Evolutionary conservation across 2,797 vertebrate genomes (phyloP).

Genomic region (Lophius americanus): DNA sequence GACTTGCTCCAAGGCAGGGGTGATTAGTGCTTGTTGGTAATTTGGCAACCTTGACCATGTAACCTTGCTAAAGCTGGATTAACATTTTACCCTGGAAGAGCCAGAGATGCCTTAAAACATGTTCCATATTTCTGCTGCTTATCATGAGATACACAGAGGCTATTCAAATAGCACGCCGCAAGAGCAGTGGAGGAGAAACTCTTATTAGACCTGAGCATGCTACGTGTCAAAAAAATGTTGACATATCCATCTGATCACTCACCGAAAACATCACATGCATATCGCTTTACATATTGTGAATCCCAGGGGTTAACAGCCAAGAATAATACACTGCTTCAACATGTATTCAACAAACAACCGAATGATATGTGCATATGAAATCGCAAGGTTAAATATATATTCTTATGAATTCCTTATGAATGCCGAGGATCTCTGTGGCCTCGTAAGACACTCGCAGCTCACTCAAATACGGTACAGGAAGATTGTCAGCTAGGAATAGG

Average conservation of each 20-base stretch:
- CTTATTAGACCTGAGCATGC: conserved; percentile 74
- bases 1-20: conserved; percentile 74
- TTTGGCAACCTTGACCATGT: conserved; percentile 83
- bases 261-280: conserved; percentile 40
- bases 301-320: conserved; percentile 9
- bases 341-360: background rate
- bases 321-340: conserved; percentile 2
- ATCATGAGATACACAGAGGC: conserved; percentile 69
- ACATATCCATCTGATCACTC: conserved; percentile 61
- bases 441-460: no score
- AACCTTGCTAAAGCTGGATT: conserved; percentile 82
- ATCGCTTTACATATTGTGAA: conserved; percentile 46
- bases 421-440: no score
- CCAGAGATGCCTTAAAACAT: conserved; percentile 80
- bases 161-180: conserved; percentile 66
- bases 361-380: no score
- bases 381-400: no score
- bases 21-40: conserved; percentile 81
- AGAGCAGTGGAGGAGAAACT: conserved; percentile 76
- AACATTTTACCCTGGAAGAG: conserved; percentile 79
- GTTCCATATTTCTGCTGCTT: conserved; percentile 72
- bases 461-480: no score
- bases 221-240: conserved; percentile 70
- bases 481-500: no score
- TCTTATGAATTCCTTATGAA: no score